A percentile compares a stretch with the other conserved stretches of the same genome.
Conservation (phyloP, 2,888 invertebrate species). For the Gasteruption jaculator region DNA sequence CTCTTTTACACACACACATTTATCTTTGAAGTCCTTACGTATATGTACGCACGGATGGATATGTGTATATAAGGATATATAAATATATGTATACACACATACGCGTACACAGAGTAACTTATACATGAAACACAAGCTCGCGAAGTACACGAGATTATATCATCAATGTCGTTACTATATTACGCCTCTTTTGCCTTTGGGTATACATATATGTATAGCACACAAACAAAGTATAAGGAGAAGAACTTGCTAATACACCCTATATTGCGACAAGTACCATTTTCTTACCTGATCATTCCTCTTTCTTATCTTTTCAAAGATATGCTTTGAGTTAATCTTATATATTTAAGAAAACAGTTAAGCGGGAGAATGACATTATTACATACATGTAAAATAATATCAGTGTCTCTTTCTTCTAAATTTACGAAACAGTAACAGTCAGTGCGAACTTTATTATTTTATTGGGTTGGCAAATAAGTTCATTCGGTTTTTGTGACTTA, state of each 20-base stretch:
- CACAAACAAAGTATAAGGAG: conserved; percentile 17
- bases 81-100: conserved; percentile 13
- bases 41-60: conserved; percentile 4
- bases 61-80: conserved; percentile 3
- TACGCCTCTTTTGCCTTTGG: conserved; percentile 34
- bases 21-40: conserved; percentile 4
- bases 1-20: conserved; percentile 21
- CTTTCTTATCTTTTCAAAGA: background rate
- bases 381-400: too few species aligned
- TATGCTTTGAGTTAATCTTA: too few species aligned
- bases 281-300: background rate
- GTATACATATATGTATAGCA: conserved; percentile 9
- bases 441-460: too few species aligned
- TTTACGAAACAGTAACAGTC: too few species aligned
- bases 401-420: too few species aligned
- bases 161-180: conserved; percentile 45
- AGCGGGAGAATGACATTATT: too few species aligned
- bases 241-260: conserved; percentile 30
- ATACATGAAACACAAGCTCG: too few species aligned
- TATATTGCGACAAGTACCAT: conserved; percentile 27
- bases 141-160: conserved; percentile 40
- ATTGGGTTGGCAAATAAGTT: too few species aligned
- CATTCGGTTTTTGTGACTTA: too few species aligned
- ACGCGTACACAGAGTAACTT: too few species aligned
- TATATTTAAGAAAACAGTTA: too few species aligned